phyloP scores from a whole-genome alignment of 1,140 invertebrate species.

The Asobara japonica region DNA sequence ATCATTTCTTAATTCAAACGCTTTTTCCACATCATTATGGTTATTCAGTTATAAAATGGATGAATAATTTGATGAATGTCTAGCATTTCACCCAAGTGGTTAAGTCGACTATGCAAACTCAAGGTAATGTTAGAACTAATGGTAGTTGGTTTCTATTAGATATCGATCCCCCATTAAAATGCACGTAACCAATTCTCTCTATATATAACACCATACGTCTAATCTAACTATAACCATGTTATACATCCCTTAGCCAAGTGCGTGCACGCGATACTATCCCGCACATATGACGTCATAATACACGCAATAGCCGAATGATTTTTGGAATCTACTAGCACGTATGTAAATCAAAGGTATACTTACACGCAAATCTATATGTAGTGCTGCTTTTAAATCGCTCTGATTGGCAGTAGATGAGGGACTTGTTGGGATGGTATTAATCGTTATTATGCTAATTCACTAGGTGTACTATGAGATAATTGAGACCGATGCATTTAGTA shows the following conservation, averaged over 20 bases:
- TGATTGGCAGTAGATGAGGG: conserved; percentile 50
- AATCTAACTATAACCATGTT: conserved; percentile 41
- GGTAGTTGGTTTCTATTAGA: neutral
- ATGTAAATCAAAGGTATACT: conserved; percentile 62
- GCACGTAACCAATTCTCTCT: conserved; percentile 5
- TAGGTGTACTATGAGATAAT: conserved; percentile 25
- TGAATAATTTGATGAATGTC: too few relatives aligned
- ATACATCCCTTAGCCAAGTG: conserved; percentile 55
- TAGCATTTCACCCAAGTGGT: too few relatives aligned
- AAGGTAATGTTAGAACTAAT: neutral
- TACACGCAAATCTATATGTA: conserved; percentile 56
- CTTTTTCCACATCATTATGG: too few relatives aligned
- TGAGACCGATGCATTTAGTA: conserved; percentile 31
- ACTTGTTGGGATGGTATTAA: conserved; percentile 44
- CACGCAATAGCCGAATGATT: conserved; percentile 29
- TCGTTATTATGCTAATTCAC: conserved; percentile 52
- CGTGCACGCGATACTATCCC: conserved; percentile 53
- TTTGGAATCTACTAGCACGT: conserved; percentile 37
- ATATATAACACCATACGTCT: conserved; percentile 47
- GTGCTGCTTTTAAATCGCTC: conserved; percentile 59
- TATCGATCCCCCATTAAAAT: neutral
- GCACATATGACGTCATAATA: conserved; percentile 65
- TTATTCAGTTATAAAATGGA: too few relatives aligned
- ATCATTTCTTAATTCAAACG: neutral
- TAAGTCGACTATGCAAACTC: neutral